Percentiles rank a stretch among this genome's conserved stretches.
Evolutionary conservation across 2,888 invertebrate species (phyloP).

Genomic region (Oxystoma pomonae): DNA sequence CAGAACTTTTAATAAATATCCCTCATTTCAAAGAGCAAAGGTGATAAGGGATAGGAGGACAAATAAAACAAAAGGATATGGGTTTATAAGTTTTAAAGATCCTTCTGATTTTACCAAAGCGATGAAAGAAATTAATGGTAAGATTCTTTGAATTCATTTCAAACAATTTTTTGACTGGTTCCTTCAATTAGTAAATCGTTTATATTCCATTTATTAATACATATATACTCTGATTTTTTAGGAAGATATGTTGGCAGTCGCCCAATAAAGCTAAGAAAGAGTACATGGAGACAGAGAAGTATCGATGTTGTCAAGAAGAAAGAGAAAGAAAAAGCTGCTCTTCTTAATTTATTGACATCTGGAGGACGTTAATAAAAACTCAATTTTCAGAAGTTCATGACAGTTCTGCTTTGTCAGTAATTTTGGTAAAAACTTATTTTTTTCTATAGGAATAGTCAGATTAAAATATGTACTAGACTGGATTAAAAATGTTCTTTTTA

Average conservation of each 20-base stretch:
- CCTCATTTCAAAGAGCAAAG: conserved; percentile 90
- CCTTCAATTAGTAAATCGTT: not conserved
- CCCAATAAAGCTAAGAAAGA: conserved; percentile 96
- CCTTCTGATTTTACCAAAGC: conserved; percentile 96
- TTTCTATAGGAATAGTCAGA: too few species aligned
- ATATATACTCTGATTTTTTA: conserved; percentile 47
- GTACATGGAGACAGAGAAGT: conserved; percentile 92
- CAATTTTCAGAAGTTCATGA: too few species aligned
- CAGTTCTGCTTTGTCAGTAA: too few species aligned
- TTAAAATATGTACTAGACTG: too few species aligned
- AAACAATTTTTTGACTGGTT: not conserved
- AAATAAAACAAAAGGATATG: conserved; percentile 98
- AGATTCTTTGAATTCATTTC: conserved; percentile 36
- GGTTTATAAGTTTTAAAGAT: conserved; percentile 97
- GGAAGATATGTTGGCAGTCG: conserved; percentile 98
- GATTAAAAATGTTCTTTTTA: too few species aligned
- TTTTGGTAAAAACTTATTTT: too few species aligned
- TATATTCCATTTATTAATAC: conserved; percentile 5
- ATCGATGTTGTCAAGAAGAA: conserved; percentile 93
- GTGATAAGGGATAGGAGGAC: conserved; percentile 95
- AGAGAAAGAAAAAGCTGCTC: conserved; percentile 88
- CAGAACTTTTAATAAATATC: conserved; percentile 90
- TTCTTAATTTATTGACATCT: conserved; percentile 68
- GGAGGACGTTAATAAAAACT: conserved; percentile 41
- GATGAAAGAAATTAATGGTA: conserved; percentile 99